phyloP scores from a whole-genome alignment of 2,113 vertebrate genomes.

The Nannobrachium achirus region DNA sequence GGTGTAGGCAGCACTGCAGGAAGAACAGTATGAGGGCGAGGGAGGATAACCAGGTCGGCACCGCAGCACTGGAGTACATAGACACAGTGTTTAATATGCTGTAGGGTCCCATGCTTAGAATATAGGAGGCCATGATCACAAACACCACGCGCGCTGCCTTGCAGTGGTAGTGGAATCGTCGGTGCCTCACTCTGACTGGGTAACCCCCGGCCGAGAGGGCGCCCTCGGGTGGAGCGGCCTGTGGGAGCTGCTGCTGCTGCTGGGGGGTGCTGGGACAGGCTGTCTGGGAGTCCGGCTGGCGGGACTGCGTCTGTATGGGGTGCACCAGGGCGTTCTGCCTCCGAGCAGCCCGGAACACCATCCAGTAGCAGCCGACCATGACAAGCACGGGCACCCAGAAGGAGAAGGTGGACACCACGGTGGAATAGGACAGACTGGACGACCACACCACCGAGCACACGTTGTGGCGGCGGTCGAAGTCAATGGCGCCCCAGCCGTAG shows the following conservation, averaged over 20 bases:
- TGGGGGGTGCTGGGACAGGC: conserved; percentile 55
- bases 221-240: conserved; percentile 46
- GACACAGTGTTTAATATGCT: conserved; percentile 83
- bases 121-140: conserved; percentile 87
- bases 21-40: conserved; percentile 87
- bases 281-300: conserved; percentile 66
- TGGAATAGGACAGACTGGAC: conserved; percentile 84
- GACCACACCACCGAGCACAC: conserved; percentile 88
- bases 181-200: conserved; percentile 68
- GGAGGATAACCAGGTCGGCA: conserved; percentile 85
- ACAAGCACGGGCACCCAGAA: conserved; percentile 85
- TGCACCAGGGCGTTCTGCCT: conserved; percentile 88
- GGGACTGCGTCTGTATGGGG: conserved; percentile 75
- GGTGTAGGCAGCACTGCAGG: conserved; percentile 88
- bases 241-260: conserved; percentile 48
- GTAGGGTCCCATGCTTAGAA: conserved; percentile 89
- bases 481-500: conserved; percentile 88
- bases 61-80: conserved; percentile 69
- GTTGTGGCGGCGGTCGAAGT: conserved; percentile 81
- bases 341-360: conserved; percentile 87
- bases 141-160: conserved; percentile 90
- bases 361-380: conserved; percentile 89
- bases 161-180: conserved; percentile 86
- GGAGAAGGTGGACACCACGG: conserved; percentile 81
- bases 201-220: conserved; percentile 63